These are phyloP conservation scores for Xenopus borealis DNA, from an alignment of 2,113 vertebrate genomes.

Conservation along the genomic window DNA sequence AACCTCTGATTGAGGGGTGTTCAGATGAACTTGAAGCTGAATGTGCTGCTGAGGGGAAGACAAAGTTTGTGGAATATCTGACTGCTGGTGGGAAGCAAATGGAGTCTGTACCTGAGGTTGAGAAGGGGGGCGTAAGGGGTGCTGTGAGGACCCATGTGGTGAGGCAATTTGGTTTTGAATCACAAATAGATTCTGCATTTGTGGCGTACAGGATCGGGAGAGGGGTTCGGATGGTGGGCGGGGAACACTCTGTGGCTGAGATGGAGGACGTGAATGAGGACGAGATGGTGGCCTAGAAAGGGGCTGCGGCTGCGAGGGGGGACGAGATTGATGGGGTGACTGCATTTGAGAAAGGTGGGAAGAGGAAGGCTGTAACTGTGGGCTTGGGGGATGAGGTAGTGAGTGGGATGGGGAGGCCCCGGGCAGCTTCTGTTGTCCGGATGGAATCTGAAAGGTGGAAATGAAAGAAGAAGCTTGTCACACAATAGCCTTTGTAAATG, in stretches of 20 bases:
- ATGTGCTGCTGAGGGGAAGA: constrained; percentile 33
- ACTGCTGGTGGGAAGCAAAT: constrained; percentile 48
- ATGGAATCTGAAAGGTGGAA: constrained; percentile 70
- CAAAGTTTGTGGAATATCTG: constrained; percentile 47
- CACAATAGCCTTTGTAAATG: neutral
- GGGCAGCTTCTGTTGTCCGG: constrained; percentile 77
- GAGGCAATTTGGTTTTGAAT: constrained; percentile 78
- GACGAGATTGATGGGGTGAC: constrained; percentile 68
- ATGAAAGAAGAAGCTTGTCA: constrained; percentile 30
- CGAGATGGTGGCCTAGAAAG: constrained; percentile 63
- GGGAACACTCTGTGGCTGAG: constrained; percentile 58
- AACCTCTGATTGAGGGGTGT: constrained; percentile 10
- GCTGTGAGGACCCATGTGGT: constrained; percentile 55
- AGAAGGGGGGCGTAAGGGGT: constrained; percentile 53
- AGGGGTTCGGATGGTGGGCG: constrained; percentile 64
- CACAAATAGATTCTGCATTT: constrained; percentile 68
- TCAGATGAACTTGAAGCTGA: constrained; percentile 44
- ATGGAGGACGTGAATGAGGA: constrained; percentile 55
- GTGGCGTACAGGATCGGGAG: constrained; percentile 73
- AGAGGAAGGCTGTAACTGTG: constrained; percentile 71
- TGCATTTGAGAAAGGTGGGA: constrained; percentile 65
- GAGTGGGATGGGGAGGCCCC: constrained; percentile 70
- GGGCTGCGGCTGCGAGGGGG: constrained; percentile 73
- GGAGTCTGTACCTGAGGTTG: constrained; percentile 62
- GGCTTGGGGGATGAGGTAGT: constrained; percentile 71